phyloP scores from a whole-genome alignment of 2,113 vertebrate genomes.

The Dermatemys mawii region DNA sequence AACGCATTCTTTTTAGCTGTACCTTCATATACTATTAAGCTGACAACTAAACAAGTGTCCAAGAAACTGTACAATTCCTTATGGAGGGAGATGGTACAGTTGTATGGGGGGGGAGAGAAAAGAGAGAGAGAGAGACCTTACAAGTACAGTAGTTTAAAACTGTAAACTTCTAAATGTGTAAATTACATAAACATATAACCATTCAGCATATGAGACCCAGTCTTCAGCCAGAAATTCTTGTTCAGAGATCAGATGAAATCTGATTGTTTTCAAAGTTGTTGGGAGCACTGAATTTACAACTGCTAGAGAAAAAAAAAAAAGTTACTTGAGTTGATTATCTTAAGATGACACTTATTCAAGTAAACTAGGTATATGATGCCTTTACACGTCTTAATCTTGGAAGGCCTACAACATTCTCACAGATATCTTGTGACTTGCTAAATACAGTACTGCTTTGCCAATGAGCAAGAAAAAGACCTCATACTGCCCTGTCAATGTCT shows the following conservation, averaged over 20 bases:
- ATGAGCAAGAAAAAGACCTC: background rate
- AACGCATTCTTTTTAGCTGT: background rate
- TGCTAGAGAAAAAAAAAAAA: background rate
- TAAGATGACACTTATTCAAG: too few relatives aligned
- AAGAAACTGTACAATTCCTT: background rate
- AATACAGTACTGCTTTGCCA: background rate
- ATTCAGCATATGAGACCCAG: background rate
- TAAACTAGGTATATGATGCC: background rate
- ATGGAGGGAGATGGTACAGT: background rate
- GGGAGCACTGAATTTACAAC: background rate
- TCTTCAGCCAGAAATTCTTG: background rate
- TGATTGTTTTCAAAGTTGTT: background rate
- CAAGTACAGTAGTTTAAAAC: background rate
- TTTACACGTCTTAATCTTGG: background rate
- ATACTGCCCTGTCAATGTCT: background rate
- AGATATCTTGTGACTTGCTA: background rate
- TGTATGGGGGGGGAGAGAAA: too few relatives aligned
- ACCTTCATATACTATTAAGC: background rate
- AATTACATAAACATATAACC: background rate
- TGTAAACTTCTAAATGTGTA: background rate
- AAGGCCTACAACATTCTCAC: background rate
- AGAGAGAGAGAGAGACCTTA: background rate
- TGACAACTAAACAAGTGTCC: background rate
- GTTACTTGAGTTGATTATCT: background rate
- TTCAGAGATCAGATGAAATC: background rate